These are phyloP conservation scores for Magallana gigas DNA, from an alignment of 1,140 invertebrate species.

Conservation along the genomic window DNA sequence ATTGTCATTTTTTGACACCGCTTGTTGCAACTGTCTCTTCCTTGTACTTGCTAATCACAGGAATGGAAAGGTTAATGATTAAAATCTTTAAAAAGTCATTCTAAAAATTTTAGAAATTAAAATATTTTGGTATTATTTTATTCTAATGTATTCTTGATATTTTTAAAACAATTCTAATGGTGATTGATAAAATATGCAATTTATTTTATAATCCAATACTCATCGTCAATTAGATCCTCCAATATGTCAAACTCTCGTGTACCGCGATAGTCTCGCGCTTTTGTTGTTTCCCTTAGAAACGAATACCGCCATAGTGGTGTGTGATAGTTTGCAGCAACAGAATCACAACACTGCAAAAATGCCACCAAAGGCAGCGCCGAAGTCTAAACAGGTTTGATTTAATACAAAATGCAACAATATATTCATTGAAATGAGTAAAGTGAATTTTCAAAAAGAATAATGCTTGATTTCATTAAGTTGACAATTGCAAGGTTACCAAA, in stretches of 20 bases:
- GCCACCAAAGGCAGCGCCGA: constrained; percentile 58
- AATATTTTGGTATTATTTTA: not conserved
- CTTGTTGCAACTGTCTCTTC: not conserved
- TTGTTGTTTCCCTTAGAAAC: constrained; percentile 60
- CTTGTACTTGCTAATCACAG: not conserved
- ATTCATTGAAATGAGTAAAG: too few species aligned
- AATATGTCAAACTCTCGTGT: not conserved
- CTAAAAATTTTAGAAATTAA: not conserved
- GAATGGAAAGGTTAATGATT: not conserved
- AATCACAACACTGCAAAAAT: constrained; percentile 51
- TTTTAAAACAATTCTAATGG: too few species aligned
- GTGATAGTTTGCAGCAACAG: constrained; percentile 6
- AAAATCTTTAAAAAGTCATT: not conserved
- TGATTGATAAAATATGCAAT: too few species aligned
- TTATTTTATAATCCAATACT: too few species aligned
- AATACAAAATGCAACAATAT: too few species aligned
- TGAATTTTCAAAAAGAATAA: too few species aligned
- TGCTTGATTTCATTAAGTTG: too few species aligned
- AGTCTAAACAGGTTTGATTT: constrained; percentile 58
- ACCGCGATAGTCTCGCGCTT: not conserved
- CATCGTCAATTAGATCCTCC: not conserved
- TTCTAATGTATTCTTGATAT: not conserved
- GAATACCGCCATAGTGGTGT: constrained; percentile 49
- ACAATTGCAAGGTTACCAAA: too few species aligned
- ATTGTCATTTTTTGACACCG: not conserved